Conservation (phyloP, 2,888 invertebrate genomes). For the Sinelater perroti region DNA sequence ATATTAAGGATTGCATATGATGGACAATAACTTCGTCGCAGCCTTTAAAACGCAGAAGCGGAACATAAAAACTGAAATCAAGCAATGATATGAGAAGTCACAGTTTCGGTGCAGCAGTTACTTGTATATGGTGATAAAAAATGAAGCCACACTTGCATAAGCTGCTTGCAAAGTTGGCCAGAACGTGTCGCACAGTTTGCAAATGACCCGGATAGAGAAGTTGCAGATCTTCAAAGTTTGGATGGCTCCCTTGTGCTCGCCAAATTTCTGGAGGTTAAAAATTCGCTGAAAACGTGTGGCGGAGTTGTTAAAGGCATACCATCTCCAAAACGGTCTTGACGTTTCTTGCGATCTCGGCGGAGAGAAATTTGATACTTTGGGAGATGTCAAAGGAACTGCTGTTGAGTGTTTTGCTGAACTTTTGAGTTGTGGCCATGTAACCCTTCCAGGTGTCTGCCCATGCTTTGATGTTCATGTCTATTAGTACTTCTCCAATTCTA, state of each 20-base stretch:
- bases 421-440: slow-evolving; percentile 61
- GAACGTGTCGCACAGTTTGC: slow-evolving; percentile 61
- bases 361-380: slow-evolving; percentile 40
- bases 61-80: slow-evolving; percentile 34
- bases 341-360: slow-evolving; percentile 42
- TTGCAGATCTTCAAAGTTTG: slow-evolving; percentile 63
- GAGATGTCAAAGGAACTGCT: slow-evolving; percentile 54
- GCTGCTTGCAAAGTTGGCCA: slow-evolving; percentile 39
- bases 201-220: slow-evolving; percentile 63
- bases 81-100: slow-evolving; percentile 22
- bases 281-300: neutral
- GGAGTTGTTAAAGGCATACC: slow-evolving; percentile 47
- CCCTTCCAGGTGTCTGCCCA: slow-evolving; percentile 68
- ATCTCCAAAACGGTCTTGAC: slow-evolving; percentile 52
- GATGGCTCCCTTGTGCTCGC: slow-evolving; percentile 59
- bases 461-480: slow-evolving; percentile 64
- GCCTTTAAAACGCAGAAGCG: slow-evolving; percentile 31
- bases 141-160: neutral
- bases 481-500: slow-evolving; percentile 62
- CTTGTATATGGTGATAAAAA: slow-evolving; percentile 39
- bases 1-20: slow-evolving; percentile 42
- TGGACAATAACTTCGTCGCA: slow-evolving; percentile 33
- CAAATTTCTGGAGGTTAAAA: slow-evolving; percentile 36
- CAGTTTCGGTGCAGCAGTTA: slow-evolving; percentile 34
- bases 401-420: slow-evolving; percentile 57